Evolutionary conservation across 2,888 invertebrate species (phyloP), one percentile per base, ranked within the genome.

Genomic region (Crocallis elinguaria): DNA sequence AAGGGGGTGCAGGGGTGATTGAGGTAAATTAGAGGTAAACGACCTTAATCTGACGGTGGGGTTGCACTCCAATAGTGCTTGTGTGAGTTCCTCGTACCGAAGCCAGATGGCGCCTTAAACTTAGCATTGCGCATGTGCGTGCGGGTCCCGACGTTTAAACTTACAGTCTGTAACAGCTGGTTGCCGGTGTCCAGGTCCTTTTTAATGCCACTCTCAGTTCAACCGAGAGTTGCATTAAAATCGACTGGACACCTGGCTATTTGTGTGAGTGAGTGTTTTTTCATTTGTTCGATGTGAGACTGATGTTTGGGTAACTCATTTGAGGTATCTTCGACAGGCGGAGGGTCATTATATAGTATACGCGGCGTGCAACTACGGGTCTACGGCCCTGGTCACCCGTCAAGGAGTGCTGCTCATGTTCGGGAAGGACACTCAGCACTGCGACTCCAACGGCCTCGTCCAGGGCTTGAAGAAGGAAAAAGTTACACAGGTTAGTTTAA

Each of bases 341-440:
- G 98, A 98, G 71, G 95, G 96, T 0, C 96, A 97, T 73, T 93
- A 94, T 69, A 94, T 98, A 19, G 93, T 96, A 0, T 94, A 94
- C 68, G 96, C 96, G 0, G 98, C 98, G 0, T 98, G 98, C 77
- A 99, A 98, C 84, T 97, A 98, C 84, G 98, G 98, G 3, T 97
- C 98, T 1, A 97, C 98, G 7, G 98, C 98, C 2, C 93, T 99
- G 57, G 96, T 99, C 0, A 97, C 98, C 0, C 94, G 96, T 71
- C 96, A 96, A 46, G 99, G 99, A 0, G 95, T 96, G 71, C 89
- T 99, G 29, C 94, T 97, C 49, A 96, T 99, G 95, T 98, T 97
- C 82, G 98, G 99, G 33, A 98, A 98, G 81, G 98, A 99, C 83
- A 96, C 95, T 8, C 94, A 95, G 4, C 96, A 97, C 77, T 95